A percentile compares a stretch with the other conserved stretches of the same genome.
phyloP scores from a whole-genome alignment of 2,888 invertebrate genomes.

The Macrophya annulata region DNA sequence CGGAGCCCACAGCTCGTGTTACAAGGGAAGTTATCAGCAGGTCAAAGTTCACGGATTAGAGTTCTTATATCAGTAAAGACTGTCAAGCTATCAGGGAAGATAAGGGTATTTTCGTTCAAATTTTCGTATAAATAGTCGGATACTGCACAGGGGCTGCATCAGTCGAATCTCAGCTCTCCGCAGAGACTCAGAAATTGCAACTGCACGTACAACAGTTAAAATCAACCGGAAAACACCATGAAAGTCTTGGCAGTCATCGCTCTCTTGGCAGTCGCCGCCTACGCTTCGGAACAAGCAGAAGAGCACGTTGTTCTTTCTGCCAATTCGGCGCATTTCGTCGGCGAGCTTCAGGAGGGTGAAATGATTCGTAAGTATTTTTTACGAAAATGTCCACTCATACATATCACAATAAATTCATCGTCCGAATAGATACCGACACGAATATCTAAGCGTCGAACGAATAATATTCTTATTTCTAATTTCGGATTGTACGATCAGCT shows the following conservation, averaged over 20 bases:
- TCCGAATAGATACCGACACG: too few relatives aligned
- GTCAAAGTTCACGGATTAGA: neutral
- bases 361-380: too few relatives aligned
- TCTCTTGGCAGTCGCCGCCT: too few relatives aligned
- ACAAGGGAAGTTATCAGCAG: neutral
- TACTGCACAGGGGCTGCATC: neutral
- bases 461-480: too few relatives aligned
- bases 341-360: too few relatives aligned
- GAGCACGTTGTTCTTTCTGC: too few relatives aligned
- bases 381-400: too few relatives aligned
- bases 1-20: neutral
- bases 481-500: too few relatives aligned
- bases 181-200: neutral
- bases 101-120: neutral
- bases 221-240: neutral
- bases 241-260: neutral
- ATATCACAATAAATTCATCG: too few relatives aligned
- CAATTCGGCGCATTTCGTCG: too few relatives aligned
- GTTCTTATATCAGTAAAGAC: neutral
- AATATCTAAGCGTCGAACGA: too few relatives aligned
- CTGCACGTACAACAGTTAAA: neutral
- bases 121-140: neutral
- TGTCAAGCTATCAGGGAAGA: neutral
- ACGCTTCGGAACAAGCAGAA: neutral
- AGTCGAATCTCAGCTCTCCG: slow-evolving; percentile 1